Percentiles rank a stretch among this genome's conserved stretches.
Evolutionary conservation across 2,797 vertebrate genomes (phyloP).

Genomic region (Alauda arvensis): DNA sequence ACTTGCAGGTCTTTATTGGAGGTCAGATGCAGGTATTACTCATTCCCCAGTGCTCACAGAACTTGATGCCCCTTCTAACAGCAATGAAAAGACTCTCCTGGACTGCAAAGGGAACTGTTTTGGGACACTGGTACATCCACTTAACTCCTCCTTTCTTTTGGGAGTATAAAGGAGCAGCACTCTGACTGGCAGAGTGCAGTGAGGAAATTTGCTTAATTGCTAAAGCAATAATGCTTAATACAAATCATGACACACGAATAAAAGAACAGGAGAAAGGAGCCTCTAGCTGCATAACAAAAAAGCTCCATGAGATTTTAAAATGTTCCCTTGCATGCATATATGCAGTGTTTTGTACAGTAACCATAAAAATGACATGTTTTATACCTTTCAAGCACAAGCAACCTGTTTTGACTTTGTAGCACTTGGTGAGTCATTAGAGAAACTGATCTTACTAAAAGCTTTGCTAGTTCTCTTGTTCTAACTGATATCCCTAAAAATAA

Average conservation of each 20-base stretch:
- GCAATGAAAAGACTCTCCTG: neutral
- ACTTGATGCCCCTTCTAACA: neutral
- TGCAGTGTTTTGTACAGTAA: constrained; percentile 58
- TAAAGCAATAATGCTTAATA: constrained; percentile 16
- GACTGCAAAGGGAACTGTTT: neutral
- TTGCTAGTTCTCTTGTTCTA: constrained; percentile 38
- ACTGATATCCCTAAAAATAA: neutral
- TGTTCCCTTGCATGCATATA: constrained; percentile 16
- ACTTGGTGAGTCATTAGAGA: constrained; percentile 56
- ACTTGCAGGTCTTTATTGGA: neutral
- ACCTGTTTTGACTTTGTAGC: constrained; percentile 56
- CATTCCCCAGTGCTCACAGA: neutral
- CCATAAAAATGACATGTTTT: constrained; percentile 56
- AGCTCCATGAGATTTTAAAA: constrained; percentile 28
- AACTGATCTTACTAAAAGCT: constrained; percentile 53
- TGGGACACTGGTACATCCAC: neutral
- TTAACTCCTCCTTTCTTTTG: constrained; percentile 24
- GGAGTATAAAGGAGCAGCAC: constrained; percentile 2
- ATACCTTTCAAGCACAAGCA: constrained; percentile 57
- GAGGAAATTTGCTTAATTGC: constrained; percentile 51
- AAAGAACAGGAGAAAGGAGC: constrained; percentile 29
- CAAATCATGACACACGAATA: constrained; percentile 23
- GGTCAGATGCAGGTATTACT: neutral
- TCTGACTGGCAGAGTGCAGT: constrained; percentile 31
- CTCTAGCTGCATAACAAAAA: constrained; percentile 1